Conservation (phyloP, 2,113 vertebrate genomes). For the Tetrax tetrax region DNA sequence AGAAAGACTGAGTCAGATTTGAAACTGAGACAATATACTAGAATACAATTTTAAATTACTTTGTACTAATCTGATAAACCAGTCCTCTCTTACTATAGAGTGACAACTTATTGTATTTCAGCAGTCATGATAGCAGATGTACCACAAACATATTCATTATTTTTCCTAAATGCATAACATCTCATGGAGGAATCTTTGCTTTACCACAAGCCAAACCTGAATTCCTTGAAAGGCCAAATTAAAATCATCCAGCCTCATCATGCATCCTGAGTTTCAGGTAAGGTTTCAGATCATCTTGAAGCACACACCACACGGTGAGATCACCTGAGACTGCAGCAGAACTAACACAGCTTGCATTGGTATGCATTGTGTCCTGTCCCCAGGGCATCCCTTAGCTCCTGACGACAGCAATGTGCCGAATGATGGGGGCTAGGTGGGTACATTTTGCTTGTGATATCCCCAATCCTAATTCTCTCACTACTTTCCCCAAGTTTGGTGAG, state of each 20-base stretch:
- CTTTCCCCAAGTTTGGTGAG: background rate
- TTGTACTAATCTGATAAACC: background rate
- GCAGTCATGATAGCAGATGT: background rate
- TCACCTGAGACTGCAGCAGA: background rate
- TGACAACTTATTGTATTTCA: background rate
- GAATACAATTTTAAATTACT: background rate
- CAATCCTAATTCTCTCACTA: background rate
- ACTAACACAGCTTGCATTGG: background rate
- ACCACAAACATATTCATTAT: background rate
- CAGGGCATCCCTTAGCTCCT: background rate
- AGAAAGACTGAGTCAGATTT: background rate
- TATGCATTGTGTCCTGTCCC: background rate
- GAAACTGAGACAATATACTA: background rate
- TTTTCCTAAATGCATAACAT: background rate
- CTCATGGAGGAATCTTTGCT: background rate
- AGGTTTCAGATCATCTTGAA: background rate
- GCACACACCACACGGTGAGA: background rate
- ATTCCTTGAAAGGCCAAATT: background rate
- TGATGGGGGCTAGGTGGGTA: background rate
- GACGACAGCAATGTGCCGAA: accelerated
- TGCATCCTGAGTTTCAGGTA: background rate
- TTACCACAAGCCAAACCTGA: background rate
- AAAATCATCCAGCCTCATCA: background rate
- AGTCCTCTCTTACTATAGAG: background rate
- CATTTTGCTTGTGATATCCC: background rate